Evolutionary conservation across 2,888 invertebrate species (phyloP).

Genomic region (Cephus pygmeus): DNA sequence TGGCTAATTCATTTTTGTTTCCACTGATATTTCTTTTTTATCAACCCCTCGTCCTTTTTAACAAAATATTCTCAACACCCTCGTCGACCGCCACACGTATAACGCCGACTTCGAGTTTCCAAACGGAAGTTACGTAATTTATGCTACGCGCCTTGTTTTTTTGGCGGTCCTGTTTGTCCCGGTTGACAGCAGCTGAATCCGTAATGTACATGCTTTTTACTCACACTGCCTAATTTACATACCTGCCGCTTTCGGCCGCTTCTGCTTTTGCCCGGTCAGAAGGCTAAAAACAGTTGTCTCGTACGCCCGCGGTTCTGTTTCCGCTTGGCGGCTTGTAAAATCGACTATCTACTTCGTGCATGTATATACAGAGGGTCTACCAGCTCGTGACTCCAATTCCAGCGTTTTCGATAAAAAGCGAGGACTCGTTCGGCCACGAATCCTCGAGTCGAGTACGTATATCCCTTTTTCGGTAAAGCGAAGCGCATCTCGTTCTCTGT

Average conservation of each 20-base stretch:
- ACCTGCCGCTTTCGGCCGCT: constrained; percentile 2
- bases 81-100: neutral
- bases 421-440: neutral
- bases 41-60: neutral
- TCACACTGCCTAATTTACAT: neutral
- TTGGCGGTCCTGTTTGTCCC: neutral
- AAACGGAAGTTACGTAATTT: constrained; percentile 48
- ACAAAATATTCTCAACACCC: constrained; percentile 3
- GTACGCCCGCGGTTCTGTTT: neutral
- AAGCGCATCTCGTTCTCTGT: neutral
- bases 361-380: neutral
- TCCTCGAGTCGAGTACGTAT: neutral
- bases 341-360: neutral
- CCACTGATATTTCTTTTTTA: neutral
- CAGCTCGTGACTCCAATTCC: neutral
- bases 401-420: neutral
- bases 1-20: constrained; percentile 17
- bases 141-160: constrained; percentile 22
- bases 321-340: neutral
- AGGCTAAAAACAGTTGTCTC: neutral
- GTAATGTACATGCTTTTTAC: constrained; percentile 8
- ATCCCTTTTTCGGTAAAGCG: neutral
- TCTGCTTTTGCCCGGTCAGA: neutral
- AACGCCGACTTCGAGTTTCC: constrained; percentile 18
- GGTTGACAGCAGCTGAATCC: constrained; percentile 9